Base-by-base conservation (phyloP, 1,140 invertebrate species). In the Brachionus rubens region DNA sequence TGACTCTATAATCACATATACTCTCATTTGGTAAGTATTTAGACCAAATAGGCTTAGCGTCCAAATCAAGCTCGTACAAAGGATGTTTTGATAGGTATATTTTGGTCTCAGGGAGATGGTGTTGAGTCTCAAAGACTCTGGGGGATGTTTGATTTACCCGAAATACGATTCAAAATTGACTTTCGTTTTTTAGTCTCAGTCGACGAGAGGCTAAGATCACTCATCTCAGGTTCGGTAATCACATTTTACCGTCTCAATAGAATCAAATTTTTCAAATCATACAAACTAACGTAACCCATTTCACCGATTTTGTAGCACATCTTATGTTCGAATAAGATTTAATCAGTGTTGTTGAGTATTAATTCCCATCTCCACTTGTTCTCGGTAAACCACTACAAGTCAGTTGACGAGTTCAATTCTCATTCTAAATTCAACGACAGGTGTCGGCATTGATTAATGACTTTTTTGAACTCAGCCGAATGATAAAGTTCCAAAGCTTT, bases 391-490 rank as follows among this genome's bases (percentile, higher is more conserved):
- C n/a, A n/a, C n/a, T n/a, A n/a, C n/a, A n/a, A n/a, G n/a, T n/a
- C n/a, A n/a, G n/a, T n/a, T n/a, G n/a, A n/a, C n/a, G n/a, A n/a
- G n/a, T n/a, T n/a, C n/a, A n/a, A n/a, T n/a, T n/a, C n/a, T n/a
- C n/a, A n/a, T n/a, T n/a, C n/a, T n/a, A n/a, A n/a, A 6, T 78
- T 78, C 79, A 84, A 80, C 36, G 84, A 70, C 67, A 82, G 83
- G 40, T 79, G 79, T 28, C 76, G 40, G 3, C 78, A 78, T 26
- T 52, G 75, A 24, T 40, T 59, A 21, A 82, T 68, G 33, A 81
- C 77, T 16, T 80, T 78, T 41, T 75, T 59, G 67, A 79, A 82
- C 24, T 80, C 79, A 33, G 78, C 26, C 10, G 59, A 72, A 59
- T 78, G 78, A 24, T 80, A 72, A 12, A 81, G 52, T 19, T 79